These are phyloP conservation scores for Drosophila pegasa DNA, from an alignment of 2,888 invertebrate genomes.

Conservation along the genomic window DNA sequence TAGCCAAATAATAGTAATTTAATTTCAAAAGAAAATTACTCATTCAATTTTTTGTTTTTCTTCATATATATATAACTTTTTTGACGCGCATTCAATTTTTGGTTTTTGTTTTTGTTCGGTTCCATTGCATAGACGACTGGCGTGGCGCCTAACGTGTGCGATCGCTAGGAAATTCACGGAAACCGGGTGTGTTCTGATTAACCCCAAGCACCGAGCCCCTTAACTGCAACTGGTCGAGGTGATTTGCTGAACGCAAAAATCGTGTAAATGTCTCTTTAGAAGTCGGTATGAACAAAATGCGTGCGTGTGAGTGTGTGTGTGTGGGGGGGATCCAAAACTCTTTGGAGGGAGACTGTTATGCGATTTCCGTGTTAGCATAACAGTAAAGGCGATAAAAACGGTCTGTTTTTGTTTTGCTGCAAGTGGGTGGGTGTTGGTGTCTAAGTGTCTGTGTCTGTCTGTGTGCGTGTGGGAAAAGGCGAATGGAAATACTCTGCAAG, in stretches of 20 bases:
- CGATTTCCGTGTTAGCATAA: slow-evolving; percentile 74
- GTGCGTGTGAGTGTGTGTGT: slow-evolving; percentile 6
- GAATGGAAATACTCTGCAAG: slow-evolving; percentile 32
- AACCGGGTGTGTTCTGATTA: slow-evolving; percentile 72
- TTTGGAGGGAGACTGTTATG: slow-evolving; percentile 61
- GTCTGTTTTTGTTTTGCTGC: slow-evolving; percentile 53
- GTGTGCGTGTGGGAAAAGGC: slow-evolving; percentile 16
- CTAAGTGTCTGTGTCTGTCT: slow-evolving; percentile 2
- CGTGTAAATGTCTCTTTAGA: slow-evolving; percentile 21
- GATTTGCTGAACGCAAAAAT: slow-evolving; percentile 66
- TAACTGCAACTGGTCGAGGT: slow-evolving; percentile 75
- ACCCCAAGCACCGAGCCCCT: slow-evolving; percentile 81
- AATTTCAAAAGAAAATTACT: slow-evolving; percentile 41
- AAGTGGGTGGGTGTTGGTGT: not conserved
- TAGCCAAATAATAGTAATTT: slow-evolving; percentile 51
- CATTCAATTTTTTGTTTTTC: not conserved
- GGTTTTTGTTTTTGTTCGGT: slow-evolving; percentile 42
- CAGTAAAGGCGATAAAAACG: slow-evolving; percentile 48
- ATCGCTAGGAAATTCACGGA: slow-evolving; percentile 62
- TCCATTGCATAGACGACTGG: slow-evolving; percentile 64
- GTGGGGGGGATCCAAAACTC: slow-evolving; percentile 4
- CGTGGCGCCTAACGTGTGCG: slow-evolving; percentile 25
- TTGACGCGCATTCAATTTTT: slow-evolving; percentile 66
- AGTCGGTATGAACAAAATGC: slow-evolving; percentile 36
- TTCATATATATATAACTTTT: slow-evolving; percentile 1